Conservation (phyloP, 1,140 invertebrate species). For the Brachionus sp. region DNA sequence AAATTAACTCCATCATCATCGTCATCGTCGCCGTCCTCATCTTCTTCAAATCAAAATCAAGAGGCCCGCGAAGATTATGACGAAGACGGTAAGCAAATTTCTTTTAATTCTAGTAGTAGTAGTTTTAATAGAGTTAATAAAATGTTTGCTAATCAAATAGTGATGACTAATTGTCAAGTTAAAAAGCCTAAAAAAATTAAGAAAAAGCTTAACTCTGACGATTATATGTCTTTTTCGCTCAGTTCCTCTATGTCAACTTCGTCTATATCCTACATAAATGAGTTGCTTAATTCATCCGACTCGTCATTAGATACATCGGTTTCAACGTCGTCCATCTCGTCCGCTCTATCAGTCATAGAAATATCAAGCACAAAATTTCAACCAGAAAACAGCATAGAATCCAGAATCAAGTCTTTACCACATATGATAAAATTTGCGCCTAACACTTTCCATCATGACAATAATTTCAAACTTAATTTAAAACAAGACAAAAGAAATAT, state of each 20-base stretch:
- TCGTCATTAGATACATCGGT: background rate
- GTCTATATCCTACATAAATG: conserved; percentile 26
- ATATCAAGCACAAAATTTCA: background rate
- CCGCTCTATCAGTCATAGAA: background rate
- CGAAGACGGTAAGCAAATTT: conserved; percentile 34
- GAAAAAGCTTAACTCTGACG: background rate
- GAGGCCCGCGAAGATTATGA: background rate
- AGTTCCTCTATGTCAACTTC: conserved; percentile 23
- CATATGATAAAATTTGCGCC: background rate
- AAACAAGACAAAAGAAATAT: background rate
- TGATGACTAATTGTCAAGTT: background rate
- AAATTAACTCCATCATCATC: conserved; percentile 8
- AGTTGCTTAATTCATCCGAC: background rate
- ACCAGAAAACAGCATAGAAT: background rate
- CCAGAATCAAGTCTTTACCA: background rate
- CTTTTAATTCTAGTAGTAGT: conserved; percentile 29
- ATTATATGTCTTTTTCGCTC: conserved; percentile 13
- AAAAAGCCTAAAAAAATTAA: background rate
- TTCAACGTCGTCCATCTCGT: background rate
- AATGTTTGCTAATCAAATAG: background rate
- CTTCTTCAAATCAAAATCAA: background rate
- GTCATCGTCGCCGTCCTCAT: conserved; percentile 4
- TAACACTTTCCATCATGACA: background rate
- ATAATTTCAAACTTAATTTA: background rate
- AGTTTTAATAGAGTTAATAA: conserved; percentile 15